phyloP scores from a whole-genome alignment of 2,888 invertebrate genomes.

The Pollenia angustigena region DNA sequence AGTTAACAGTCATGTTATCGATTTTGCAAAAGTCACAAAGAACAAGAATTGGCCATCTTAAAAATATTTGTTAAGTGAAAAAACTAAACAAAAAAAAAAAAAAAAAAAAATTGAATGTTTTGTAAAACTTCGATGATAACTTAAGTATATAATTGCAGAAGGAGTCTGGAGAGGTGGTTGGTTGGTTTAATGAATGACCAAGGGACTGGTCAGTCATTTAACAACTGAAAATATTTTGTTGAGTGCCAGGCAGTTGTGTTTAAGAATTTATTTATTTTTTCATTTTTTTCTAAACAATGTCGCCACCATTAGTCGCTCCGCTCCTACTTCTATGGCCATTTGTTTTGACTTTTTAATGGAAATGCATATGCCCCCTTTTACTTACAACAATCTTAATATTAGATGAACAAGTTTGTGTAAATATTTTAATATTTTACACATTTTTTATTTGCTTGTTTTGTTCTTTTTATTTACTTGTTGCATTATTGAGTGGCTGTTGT shows the following conservation, averaged over 20 bases:
- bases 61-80: slow-evolving; percentile 2
- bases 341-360: slow-evolving; percentile 40
- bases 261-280: slow-evolving; percentile 15
- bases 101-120: background rate
- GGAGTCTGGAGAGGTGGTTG: background rate
- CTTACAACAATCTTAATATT: slow-evolving; percentile 9
- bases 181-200: background rate
- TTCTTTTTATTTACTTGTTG: slow-evolving; percentile 53
- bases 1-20: slow-evolving; percentile 31
- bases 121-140: background rate
- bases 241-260: background rate
- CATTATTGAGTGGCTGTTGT: slow-evolving; percentile 30
- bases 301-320: slow-evolving; percentile 35
- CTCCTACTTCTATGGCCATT: slow-evolving; percentile 13
- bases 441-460: slow-evolving; percentile 27
- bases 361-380: slow-evolving; percentile 53
- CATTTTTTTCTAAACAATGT: slow-evolving; percentile 30
- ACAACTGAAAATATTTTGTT: slow-evolving; percentile 3
- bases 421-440: slow-evolving; percentile 22
- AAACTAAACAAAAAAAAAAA: background rate
- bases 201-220: background rate
- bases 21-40: background rate
- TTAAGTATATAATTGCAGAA: background rate
- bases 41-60: slow-evolving; percentile 5
- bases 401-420: slow-evolving; percentile 1